phyloP scores from a whole-genome alignment of 1,140 invertebrate species.

The Pogonomyrmex californicus region DNA sequence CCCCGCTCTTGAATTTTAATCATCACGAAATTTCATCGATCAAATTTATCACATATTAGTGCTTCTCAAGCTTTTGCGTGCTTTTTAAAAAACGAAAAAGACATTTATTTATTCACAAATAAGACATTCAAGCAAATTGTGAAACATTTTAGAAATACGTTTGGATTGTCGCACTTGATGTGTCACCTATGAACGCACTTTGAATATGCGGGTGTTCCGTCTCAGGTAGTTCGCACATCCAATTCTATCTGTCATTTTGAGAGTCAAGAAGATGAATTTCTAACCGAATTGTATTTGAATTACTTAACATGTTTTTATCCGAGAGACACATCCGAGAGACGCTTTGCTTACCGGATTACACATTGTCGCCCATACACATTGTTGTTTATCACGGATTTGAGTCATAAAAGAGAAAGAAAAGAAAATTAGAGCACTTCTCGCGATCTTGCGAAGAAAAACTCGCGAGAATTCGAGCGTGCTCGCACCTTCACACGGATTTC shows the following conservation, averaged over 20 bases:
- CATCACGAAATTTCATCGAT: background rate
- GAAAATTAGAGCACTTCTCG: slow-evolving; percentile 2
- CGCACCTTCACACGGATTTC: slow-evolving; percentile 72
- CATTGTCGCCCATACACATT: background rate
- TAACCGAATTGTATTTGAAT: background rate
- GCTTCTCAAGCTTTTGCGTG: background rate
- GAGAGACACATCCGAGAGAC: background rate
- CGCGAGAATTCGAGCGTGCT: slow-evolving; percentile 28
- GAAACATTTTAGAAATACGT: background rate
- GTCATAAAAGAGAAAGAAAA: background rate
- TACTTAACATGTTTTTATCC: background rate
- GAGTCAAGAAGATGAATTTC: background rate
- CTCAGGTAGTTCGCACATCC: background rate
- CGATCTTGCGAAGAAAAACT: slow-evolving; percentile 3
- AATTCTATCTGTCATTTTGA: background rate
- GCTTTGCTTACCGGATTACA: background rate
- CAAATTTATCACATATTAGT: background rate
- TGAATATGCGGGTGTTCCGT: background rate
- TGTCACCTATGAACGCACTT: background rate
- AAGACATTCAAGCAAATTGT: background rate
- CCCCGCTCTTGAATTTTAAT: background rate
- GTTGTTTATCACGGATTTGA: background rate
- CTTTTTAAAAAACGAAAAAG: background rate
- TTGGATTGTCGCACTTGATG: background rate
- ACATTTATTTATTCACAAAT: background rate